These are phyloP conservation scores for Dioctria rufipes DNA, from an alignment of 2,888 invertebrate species.

Conservation along the genomic window DNA sequence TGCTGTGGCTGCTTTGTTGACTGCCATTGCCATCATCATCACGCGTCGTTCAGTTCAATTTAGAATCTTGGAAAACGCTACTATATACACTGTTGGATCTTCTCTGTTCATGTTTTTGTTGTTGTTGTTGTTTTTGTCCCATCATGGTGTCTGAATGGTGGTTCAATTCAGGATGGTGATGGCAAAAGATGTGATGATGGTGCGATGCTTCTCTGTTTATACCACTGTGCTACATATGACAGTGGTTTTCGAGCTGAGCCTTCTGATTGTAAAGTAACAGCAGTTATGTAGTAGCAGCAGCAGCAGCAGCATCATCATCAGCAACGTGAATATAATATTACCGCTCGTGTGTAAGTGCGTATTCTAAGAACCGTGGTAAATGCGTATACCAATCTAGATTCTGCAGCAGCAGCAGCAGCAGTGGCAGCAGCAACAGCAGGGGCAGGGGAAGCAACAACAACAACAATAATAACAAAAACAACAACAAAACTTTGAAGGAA, in stretches of 20 bases:
- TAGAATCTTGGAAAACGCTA: conserved; percentile 29
- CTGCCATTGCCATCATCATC: conserved; percentile 52
- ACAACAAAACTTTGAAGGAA: neutral
- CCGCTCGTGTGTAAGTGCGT: conserved; percentile 44
- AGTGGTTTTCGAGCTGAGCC: conserved; percentile 9
- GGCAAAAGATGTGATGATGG: conserved; percentile 20
- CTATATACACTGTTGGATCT: neutral
- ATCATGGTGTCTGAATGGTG: neutral
- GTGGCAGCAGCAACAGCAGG: too few species aligned
- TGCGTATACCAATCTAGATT: conserved; percentile 21
- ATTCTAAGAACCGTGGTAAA: conserved; percentile 33
- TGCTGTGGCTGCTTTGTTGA: conserved; percentile 40
- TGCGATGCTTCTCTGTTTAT: conserved; percentile 1
- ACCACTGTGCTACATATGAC: neutral
- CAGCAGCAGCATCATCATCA: conserved; percentile 17
- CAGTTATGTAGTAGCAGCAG: neutral
- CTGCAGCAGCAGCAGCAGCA: neutral
- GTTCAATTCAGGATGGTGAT: conserved; percentile 1
- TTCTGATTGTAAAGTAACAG: conserved; percentile 1
- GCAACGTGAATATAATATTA: neutral
- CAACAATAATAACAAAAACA: neutral
- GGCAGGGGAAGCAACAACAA: neutral
- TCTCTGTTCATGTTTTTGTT: conserved; percentile 6
- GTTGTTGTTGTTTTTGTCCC: conserved; percentile 29
- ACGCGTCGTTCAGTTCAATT: conserved; percentile 52